Evolutionary conservation across 1,140 invertebrate species (phyloP).

Genomic region (Macrocentrus cingulum): DNA sequence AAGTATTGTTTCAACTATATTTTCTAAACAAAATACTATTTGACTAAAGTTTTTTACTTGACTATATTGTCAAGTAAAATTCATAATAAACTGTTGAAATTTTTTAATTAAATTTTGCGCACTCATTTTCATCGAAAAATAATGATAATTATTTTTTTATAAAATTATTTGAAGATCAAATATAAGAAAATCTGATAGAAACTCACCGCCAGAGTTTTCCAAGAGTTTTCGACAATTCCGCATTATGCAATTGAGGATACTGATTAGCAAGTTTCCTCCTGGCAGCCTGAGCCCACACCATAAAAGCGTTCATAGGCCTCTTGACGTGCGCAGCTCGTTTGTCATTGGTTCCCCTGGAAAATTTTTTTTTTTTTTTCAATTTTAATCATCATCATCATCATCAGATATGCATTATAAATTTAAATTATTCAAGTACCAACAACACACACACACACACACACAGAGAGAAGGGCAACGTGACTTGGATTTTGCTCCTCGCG

Average conservation of each 20-base stretch:
- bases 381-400: not conserved
- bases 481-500: slow-evolving; percentile 4
- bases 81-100: too few relatives aligned
- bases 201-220: slow-evolving; percentile 86
- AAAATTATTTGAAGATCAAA: too few relatives aligned
- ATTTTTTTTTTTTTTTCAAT: too few relatives aligned
- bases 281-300: slow-evolving; percentile 95
- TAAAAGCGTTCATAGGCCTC: slow-evolving; percentile 93
- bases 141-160: too few relatives aligned
- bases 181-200: not conserved
- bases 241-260: slow-evolving; percentile 89
- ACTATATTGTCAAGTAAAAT: too few relatives aligned
- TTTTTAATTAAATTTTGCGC: too few relatives aligned
- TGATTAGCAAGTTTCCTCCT: slow-evolving; percentile 83
- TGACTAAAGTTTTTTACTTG: too few relatives aligned
- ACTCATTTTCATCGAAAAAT: too few relatives aligned
- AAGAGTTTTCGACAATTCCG: slow-evolving; percentile 88
- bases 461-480: slow-evolving; percentile 14
- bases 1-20: too few relatives aligned
- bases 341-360: slow-evolving; percentile 73
- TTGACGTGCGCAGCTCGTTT: slow-evolving; percentile 93
- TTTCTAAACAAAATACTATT: too few relatives aligned
- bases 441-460: not conserved
- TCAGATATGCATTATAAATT: not conserved
- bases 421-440: slow-evolving; percentile 1